Evolutionary conservation across 2,888 invertebrate species (phyloP), one percentile per base, ranked within the genome.

Genomic region (Cheilosia vernalis): DNA sequence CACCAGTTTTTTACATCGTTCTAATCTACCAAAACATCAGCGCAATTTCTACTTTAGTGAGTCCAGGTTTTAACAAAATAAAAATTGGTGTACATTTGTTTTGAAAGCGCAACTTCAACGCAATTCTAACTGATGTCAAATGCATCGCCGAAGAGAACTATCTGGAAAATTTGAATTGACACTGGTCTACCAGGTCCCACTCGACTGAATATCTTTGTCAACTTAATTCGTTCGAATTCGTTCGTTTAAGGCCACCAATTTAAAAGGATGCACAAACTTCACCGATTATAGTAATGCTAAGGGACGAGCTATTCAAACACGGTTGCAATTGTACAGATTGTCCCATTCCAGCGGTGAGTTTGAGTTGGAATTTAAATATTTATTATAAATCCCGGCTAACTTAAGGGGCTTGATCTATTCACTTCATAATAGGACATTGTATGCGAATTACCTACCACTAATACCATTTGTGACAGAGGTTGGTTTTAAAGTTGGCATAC

Each of bases 311-410:
- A 2, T 30, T 6, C 9, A 30, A 30, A 1, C 30, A 30, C 6
- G 7, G 30, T 9, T 30, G 6, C 30, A 30, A 2, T 30, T 30
- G 7, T 7, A 15, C 15, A 2, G 1, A 15, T 10, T 66, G 64
- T 5, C 74, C 74, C 2, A 30, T 58, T 24, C 21, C 63, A 7
- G 44, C 10, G 33, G 73, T 73, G 17, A 63, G 63, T 55, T 30
- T 30, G 9, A 9, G 9, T 30, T 7, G 9, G 30, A 30, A 9
- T 30, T 1, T 24, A 24, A 24, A 2, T 24, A 0, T 24, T 24
- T 24, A 24, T 24, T 3, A 24, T 3, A 24, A 24, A 24, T 24
- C 2, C 3, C 24, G 3, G 2, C 2, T 21, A 21, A 21, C n/a
- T n/a, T n/a, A n/a, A n/a, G 49, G 69, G 69, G 19, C 10, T 69